Evolutionary conservation across 2,113 vertebrate species (phyloP), one percentile per base, ranked within the genome.

Genomic region (Clinocottus analis): DNA sequence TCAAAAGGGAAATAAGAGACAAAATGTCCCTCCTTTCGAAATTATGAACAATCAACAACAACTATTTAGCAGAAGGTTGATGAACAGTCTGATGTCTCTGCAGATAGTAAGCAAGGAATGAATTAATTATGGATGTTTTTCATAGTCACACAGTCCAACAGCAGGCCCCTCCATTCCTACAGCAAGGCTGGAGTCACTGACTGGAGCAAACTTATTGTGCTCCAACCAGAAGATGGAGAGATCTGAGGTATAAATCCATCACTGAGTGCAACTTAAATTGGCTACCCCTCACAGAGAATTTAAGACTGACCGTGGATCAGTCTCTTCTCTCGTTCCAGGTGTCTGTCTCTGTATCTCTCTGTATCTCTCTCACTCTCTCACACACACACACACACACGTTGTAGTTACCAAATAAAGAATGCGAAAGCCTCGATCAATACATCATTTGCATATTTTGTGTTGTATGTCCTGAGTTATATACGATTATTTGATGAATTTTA

Each of bases 181-280:
- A 66, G 51, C 14, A 51, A 41, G 23, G 16, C 8, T 49, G 23
- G 41, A 72, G 33, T 10, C 41, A 51, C 23, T 64, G 71, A 73
- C 55, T 61, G 45, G 16, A 63, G 23, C 53, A n/a, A 55, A 58
- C 56, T 67, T 37, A 33, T 75, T 60, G 51, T 43, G 37, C 29
- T 75, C n/a, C 10, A 29, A 60, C 39, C 61, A 75, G 66, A 45
- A 51, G 33, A 70, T 29, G 3, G 37, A 79, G 61, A 66, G 35
- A 71, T 31, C 25, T 23, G 6, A 7, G 39, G 53, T 17, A 43
- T 76, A 80, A 85, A 82, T 83, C 70, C 66, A 71, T n/a, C 35
- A 27, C 62, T 51, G 67, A 85, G 33, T 23, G 77, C 53, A 70
- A 69, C 68, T 65, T 76, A 49, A 43, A 77, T 73, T 68, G 53